phyloP scores from a whole-genome alignment of 2,797 vertebrate genomes.

The Arremon aurantiirostris region DNA sequence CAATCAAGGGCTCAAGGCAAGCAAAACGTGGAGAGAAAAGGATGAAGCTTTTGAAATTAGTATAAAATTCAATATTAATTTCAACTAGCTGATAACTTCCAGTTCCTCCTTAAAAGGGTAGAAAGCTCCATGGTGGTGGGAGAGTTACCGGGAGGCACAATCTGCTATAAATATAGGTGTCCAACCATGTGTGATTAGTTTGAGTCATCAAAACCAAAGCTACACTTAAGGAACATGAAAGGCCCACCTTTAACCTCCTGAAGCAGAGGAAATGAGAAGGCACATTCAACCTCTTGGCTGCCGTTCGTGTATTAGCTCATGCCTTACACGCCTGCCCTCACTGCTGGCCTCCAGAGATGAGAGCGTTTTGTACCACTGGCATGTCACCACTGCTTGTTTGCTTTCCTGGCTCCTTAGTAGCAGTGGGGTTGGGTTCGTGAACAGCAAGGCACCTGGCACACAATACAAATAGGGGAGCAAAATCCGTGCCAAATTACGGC shows the following conservation, averaged over 20 bases:
- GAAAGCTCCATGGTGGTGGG: rapidly evolving
- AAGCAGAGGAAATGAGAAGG: slow-evolving; percentile 49
- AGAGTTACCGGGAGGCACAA: background rate
- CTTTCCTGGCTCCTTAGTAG: slow-evolving; percentile 23
- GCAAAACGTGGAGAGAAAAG: background rate
- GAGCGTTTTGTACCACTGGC: background rate
- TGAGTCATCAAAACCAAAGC: slow-evolving; percentile 41
- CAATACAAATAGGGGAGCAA: background rate
- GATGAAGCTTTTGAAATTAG: background rate
- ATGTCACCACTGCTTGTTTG: slow-evolving; percentile 6
- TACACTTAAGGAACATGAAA: slow-evolving; percentile 21
- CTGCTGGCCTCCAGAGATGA: background rate
- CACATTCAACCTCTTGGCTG: slow-evolving; percentile 29
- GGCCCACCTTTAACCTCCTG: background rate
- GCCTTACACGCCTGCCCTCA: background rate
- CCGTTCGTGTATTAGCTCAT: background rate
- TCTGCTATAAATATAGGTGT: background rate
- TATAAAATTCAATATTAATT: background rate
- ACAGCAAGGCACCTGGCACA: slow-evolving; percentile 52
- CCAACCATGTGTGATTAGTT: background rate
- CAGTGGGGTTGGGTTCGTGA: background rate
- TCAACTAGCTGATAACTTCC: background rate
- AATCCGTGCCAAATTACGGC: slow-evolving; percentile 34
- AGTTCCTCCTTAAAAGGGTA: background rate
- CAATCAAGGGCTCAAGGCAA: background rate